Percentiles rank a stretch among this genome's conserved stretches.
phyloP scores from a whole-genome alignment of 2,797 vertebrate genomes.

The Typhlichthys eigenmanni region DNA sequence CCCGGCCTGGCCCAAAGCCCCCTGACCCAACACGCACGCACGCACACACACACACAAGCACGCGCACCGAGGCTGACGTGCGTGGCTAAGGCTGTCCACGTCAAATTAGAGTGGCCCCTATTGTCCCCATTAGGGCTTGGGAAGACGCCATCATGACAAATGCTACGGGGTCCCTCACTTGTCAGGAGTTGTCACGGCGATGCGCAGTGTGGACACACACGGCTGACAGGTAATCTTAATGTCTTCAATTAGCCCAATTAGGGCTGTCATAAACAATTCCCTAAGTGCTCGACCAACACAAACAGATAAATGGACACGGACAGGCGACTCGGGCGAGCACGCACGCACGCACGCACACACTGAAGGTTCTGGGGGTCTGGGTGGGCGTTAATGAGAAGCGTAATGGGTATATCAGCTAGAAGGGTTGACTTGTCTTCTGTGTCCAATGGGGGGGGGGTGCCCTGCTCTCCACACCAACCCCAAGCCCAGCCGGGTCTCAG shows the following conservation, averaged over 20 bases:
- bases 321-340: constrained; percentile 66
- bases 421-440: constrained; percentile 84
- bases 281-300: constrained; percentile 96
- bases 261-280: constrained; percentile 99
- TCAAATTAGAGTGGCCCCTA: constrained; percentile 96
- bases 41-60: constrained; percentile 5
- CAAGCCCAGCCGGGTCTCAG: constrained; percentile 81
- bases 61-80: constrained; percentile 82
- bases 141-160: constrained; percentile 95
- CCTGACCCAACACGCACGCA: constrained; percentile 75
- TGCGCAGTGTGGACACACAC: constrained; percentile 94
- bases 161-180: constrained; percentile 97
- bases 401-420: constrained; percentile 96
- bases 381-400: constrained; percentile 88
- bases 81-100: constrained; percentile 91
- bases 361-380: constrained; percentile 74
- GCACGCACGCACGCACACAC: constrained; percentile 2
- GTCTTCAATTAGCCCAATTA: constrained; percentile 99
- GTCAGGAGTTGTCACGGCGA: constrained; percentile 98
- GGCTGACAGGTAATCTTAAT: constrained; percentile 99
- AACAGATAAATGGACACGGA: constrained; percentile 93
- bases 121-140: constrained; percentile 93
- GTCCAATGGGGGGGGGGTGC: constrained; percentile 56
- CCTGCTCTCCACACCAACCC: constrained; percentile 45
- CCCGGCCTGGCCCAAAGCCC: constrained; percentile 70